Evolutionary conservation across 2,888 invertebrate species (phyloP).

Genomic region (Pseudococcus viburni): DNA sequence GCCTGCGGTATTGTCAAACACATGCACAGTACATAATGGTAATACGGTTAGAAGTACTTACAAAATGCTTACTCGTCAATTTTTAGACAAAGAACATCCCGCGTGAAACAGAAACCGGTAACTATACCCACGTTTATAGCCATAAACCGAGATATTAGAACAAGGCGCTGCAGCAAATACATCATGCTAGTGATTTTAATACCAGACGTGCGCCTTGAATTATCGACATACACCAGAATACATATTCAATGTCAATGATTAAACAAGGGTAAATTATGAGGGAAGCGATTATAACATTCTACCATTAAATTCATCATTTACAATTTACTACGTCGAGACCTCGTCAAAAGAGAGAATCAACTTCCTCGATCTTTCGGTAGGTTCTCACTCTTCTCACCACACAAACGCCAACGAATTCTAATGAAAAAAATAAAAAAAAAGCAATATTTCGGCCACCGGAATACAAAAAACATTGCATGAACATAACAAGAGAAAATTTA

Average conservation of each 20-base stretch:
- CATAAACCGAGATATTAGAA: not conserved
- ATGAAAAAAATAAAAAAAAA: not conserved
- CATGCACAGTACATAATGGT: not conserved
- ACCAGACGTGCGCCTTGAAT: not conserved
- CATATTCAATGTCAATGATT: not conserved
- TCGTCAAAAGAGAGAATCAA: not conserved
- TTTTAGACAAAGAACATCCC: not conserved
- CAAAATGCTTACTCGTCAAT: not conserved
- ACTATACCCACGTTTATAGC: not conserved
- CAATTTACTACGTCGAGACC: not conserved
- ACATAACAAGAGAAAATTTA: not conserved
- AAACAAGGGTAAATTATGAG: not conserved
- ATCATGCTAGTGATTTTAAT: not conserved
- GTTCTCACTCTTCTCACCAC: not conserved
- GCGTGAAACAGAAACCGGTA: not conserved
- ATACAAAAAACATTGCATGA: not conserved
- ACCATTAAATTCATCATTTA: not conserved
- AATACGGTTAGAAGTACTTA: not conserved
- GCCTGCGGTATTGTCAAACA: not conserved
- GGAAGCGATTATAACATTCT: not conserved
- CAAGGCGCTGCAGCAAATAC: not conserved
- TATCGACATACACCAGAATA: not conserved
- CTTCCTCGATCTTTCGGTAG: not conserved
- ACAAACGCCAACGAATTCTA: not conserved
- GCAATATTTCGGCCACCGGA: not conserved